A percentile compares a stretch with the other conserved stretches of the same genome.
phyloP scores from a whole-genome alignment of 2,888 invertebrate species.

The Coelopa pilipes region DNA sequence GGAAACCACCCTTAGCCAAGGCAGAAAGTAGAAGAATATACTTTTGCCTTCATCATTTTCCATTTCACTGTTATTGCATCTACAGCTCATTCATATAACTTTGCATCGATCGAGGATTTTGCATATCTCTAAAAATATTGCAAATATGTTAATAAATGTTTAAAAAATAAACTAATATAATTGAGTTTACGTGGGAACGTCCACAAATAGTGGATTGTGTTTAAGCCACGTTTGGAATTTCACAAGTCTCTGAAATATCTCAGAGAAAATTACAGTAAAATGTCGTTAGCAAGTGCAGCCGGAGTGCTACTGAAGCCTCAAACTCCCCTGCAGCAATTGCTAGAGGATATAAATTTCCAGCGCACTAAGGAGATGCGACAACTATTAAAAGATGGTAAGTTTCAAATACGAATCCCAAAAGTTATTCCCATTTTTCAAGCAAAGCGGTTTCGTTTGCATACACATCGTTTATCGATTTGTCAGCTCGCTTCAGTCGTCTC shows the following conservation, averaged over 20 bases:
- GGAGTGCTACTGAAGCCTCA: slow-evolving; percentile 63
- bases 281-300: slow-evolving; percentile 63
- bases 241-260: background rate
- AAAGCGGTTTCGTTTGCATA: background rate
- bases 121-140: background rate
- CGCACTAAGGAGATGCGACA: slow-evolving; percentile 91
- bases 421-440: background rate
- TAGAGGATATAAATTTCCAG: slow-evolving; percentile 93
- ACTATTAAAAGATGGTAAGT: slow-evolving; percentile 84
- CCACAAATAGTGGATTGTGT: no score
- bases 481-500: slow-evolving; percentile 1
- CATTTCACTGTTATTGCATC: no score
- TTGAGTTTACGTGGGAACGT: no score
- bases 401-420: background rate
- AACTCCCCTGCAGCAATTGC: slow-evolving; percentile 83
- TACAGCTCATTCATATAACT: no score
- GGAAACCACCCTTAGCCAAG: background rate
- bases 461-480: slow-evolving; percentile 22
- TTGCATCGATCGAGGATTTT: background rate
- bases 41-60: no score
- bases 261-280: slow-evolving; percentile 34
- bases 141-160: no score
- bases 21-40: no score
- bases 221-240: background rate
- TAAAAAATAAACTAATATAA: no score